Base-by-base conservation (phyloP, 2,888 invertebrate species). In the Drosophila colorata region DNA sequence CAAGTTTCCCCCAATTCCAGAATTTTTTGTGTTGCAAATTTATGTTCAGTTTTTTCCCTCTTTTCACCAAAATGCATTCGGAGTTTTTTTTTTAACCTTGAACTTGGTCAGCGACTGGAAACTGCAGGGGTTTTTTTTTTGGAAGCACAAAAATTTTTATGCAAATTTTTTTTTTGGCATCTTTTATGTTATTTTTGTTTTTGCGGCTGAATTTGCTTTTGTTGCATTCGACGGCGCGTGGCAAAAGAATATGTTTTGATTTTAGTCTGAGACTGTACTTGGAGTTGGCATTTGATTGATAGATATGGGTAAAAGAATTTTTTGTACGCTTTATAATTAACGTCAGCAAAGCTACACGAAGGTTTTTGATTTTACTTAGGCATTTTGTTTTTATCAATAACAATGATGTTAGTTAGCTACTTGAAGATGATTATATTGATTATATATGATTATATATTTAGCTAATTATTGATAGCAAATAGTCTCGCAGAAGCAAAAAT, bases 81-180 rank as follows among this genome's bases (percentile, higher is more conserved):
- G 28, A 9, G 28, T 28, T 28, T 63, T 52, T 69, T 61, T 53
- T 61, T 75, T 80, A 74, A 83, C 80, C 80, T 80, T 80, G 80
- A 80, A 80, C 80, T 80, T 80, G 64, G 40, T 48, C 35, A 57
- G 38, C 46, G 47, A 52, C 44, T 73, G 74, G 66, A 28, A 72
- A 33, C 13, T 33, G 28, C 28, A 28, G 1, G 28, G 0, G 20
- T 28, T 28, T 33, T 33, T 33, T 33, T 33, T 31, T 33, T 59
- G 28, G 28, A 9, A 28, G 28, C 9, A 2, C 28, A 28, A 28
- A 28, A 28, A 28, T 52, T 51, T 51, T 25, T 8, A 28, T 64
- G 31, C 33, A 23, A n/a, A 55, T 33, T 33, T 33, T 33, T 33
- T 33, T 13, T 13, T 33, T 33, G 33, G 13, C 33, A 4, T 11